Conservation (phyloP, 2,888 invertebrate species). For the Eupithecia tripunctaria region DNA sequence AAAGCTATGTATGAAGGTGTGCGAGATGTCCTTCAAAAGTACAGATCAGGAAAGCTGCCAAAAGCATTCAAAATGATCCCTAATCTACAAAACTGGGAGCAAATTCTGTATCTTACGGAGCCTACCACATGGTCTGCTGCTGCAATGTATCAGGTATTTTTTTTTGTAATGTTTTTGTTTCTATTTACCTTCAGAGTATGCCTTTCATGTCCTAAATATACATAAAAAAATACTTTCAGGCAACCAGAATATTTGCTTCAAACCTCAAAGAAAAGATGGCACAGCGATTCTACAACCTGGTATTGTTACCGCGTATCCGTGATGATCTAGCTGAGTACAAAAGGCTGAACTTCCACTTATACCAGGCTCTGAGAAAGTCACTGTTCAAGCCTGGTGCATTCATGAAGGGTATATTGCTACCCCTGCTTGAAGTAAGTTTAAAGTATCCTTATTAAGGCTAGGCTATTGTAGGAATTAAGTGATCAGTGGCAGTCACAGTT, state of each 20-base stretch:
- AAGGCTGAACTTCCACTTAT: slow-evolving; percentile 97
- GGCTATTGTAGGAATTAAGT: neutral
- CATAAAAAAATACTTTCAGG: slow-evolving; percentile 72
- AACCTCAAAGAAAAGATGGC: slow-evolving; percentile 98
- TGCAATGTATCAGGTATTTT: slow-evolving; percentile 93
- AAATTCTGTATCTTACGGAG: slow-evolving; percentile 93
- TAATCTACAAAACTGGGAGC: slow-evolving; percentile 96
- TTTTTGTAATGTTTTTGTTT: neutral
- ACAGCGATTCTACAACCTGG: slow-evolving; percentile 96
- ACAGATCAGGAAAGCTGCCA: slow-evolving; percentile 97
- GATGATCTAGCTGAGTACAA: slow-evolving; percentile 98
- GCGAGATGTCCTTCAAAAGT: slow-evolving; percentile 92
- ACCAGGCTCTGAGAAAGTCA: slow-evolving; percentile 95
- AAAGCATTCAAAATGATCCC: slow-evolving; percentile 99
- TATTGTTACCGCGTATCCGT: slow-evolving; percentile 95
- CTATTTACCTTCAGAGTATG: neutral
- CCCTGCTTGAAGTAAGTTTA: slow-evolving; percentile 86
- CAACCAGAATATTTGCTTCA: slow-evolving; percentile 97
- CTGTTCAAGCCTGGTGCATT: slow-evolving; percentile 99
- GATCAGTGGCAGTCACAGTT: neutral
- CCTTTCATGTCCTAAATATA: neutral
- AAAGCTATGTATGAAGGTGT: slow-evolving; percentile 96
- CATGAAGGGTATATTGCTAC: slow-evolving; percentile 95
- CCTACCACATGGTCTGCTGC: slow-evolving; percentile 99
- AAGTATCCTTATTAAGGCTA: neutral